phyloP scores from a whole-genome alignment of 2,797 vertebrate genomes.

The Helarctos malayanus region DNA sequence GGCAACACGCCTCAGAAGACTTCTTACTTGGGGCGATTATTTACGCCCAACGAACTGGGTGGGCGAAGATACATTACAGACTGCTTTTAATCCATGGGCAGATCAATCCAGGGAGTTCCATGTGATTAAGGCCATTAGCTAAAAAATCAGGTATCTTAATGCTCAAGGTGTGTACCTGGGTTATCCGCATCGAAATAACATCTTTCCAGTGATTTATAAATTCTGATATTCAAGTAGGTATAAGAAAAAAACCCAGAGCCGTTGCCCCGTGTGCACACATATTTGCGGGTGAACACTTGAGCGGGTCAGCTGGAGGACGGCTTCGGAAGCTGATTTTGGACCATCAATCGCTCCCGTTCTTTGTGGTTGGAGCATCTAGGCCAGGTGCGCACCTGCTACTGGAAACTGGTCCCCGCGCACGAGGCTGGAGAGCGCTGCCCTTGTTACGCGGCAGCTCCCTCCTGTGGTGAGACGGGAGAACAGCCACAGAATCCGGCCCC shows the following conservation, averaged over 20 bases:
- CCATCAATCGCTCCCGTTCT: background rate
- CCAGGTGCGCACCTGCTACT: background rate
- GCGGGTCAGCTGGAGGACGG: background rate
- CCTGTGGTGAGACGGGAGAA: slow-evolving; percentile 77
- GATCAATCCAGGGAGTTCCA: slow-evolving; percentile 67
- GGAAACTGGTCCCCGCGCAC: background rate
- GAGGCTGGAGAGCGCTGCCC: background rate
- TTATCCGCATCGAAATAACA: slow-evolving; percentile 21
- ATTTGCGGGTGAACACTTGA: background rate
- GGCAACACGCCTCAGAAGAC: background rate
- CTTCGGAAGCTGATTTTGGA: background rate
- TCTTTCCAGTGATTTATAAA: background rate
- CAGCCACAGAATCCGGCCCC: fast-evolving
- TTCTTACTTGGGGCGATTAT: slow-evolving; percentile 11
- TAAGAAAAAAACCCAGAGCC: background rate
- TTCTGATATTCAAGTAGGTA: background rate
- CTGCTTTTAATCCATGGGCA: slow-evolving; percentile 69
- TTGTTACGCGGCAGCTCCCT: slow-evolving; percentile 66
- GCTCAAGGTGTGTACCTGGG: background rate
- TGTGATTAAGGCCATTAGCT: slow-evolving; percentile 45
- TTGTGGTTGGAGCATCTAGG: background rate
- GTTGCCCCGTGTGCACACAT: fast-evolving
- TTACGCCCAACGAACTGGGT: slow-evolving; percentile 51
- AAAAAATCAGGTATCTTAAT: slow-evolving; percentile 45
- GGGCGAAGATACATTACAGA: slow-evolving; percentile 68